Base-by-base conservation (phyloP, 1,140 invertebrate genomes). In the Zeugodacus cucurbitae region DNA sequence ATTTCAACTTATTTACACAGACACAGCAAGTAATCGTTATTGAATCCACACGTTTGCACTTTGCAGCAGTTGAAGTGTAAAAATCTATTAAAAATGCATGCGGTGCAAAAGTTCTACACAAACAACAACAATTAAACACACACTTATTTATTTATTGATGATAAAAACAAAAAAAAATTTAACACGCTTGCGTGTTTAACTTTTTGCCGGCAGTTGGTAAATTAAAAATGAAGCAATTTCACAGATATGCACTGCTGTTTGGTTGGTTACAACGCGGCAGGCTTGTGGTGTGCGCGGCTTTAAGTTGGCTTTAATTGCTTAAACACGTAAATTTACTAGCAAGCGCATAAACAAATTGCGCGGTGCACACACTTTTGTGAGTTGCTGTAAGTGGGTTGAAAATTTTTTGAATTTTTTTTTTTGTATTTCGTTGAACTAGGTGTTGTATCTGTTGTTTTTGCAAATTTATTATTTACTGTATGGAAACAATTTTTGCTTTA, bases 51-150 rank as follows among this genome's bases (percentile, higher is more conserved):
- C 41, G 34, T 37, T 41, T 41, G 37, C 70, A 74, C 70, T 14
- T 10, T 10, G 37, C 32, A 44, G 7, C 29, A 74, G 37, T 44
- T 82, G 74, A 82, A 82, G 74, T 82, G 74, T 82, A 48, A 82
- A 82, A 82, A 82, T 54, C 74, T 26, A 82, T 82, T 82, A 82
- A 82, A 82, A 82, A 82, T 82, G 74, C 41, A 82, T 54, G 74
- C 22, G 44, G 58, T 62, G 74, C 74, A 48, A 82, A 82, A 82
- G 74, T 82, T 82, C 26, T 26, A 48, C 37, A 82, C 20, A 78
- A 78, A 78, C 37, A 48, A 54, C 74, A 82, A 48, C n/a, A 48
- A 82, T n/a, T n/a, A 10, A 11, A 78, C 70, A 78, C 44, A 34
- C 64, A 70, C 32, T 32, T 70, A 54, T 54, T 54, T 54, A 54